Evolutionary conservation across 1,140 invertebrate species (phyloP), one percentile per base, ranked within the genome.

Genomic region (Wasmannia auropunctata): DNA sequence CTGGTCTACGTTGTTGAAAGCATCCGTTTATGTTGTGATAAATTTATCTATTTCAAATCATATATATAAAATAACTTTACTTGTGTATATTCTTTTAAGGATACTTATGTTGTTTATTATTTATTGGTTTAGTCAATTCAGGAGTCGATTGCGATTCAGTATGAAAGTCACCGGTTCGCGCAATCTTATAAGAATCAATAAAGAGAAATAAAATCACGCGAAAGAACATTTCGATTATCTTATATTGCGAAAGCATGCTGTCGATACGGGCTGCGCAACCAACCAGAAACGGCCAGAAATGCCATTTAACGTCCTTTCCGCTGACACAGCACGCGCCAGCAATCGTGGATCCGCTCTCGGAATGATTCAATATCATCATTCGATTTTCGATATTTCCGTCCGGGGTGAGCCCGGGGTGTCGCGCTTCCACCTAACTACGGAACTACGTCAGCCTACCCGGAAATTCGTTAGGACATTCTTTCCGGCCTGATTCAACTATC

Each of bases 381-480:
- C 77, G 63, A 80, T 80, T 69, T 80, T 80, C 77, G 77, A 80
- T 80, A 80, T 80, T 80, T 80, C 77, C 77, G 77, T 54, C 46
- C 63, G 46, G 25, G 22, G 22, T 51, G n/a, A 67, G 3, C 22
- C 49, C n/a, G n/a, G n/a, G 22, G 5, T 28, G n/a, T 28, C 63
- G n/a, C 63, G 77, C 77, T 51, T 40, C 22, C 31, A 11, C 40
- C 43, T 54, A 54, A 69, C n/a, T n/a, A n/a, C 54, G 34, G 63
- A 70, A 80, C 34, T 51, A 54, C 77, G 31, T 80, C 56, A 25
- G 40, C 34, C 34, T 19, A 25, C 25, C n/a, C 77, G 62, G 77
- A 80, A 80, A 80, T 80, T 79, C 60, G 76, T 79, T 69, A 70
- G 63, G 46, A 28, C 77, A 70, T 19, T 80, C 34, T 54, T 69